A percentile compares a stretch with the other conserved stretches of the same genome.
phyloP scores from a whole-genome alignment of 2,797 vertebrate genomes.

The Coilia nasus region DNA sequence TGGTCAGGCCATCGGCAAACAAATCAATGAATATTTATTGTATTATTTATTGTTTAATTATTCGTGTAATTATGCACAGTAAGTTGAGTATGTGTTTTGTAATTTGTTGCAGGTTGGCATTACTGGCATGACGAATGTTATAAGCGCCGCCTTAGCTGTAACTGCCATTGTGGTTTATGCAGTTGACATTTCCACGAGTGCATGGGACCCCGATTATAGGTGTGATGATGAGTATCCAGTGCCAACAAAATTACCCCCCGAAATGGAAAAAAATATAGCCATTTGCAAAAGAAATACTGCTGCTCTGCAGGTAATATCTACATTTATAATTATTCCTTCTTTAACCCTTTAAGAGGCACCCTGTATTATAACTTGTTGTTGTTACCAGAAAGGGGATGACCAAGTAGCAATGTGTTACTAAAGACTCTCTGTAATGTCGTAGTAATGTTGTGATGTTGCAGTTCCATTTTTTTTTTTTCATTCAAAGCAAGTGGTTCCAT shows the following conservation, averaged over 20 bases:
- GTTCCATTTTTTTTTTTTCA: too few relatives aligned
- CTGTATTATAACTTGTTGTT: too few relatives aligned
- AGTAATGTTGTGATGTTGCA: too few relatives aligned
- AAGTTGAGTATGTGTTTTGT: not conserved
- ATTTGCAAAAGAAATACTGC: not conserved
- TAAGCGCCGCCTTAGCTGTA: slow-evolving; percentile 57
- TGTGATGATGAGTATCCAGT: accelerated
- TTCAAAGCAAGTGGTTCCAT: too few relatives aligned
- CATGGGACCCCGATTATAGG: not conserved
- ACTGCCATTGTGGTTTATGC: slow-evolving; percentile 61
- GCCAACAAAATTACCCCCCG: not conserved
- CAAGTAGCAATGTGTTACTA: too few relatives aligned
- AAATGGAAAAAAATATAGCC: accelerated
- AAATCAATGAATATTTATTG: too few relatives aligned
- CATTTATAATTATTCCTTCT: not conserved
- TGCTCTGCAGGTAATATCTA: slow-evolving; percentile 15
- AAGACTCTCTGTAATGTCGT: too few relatives aligned
- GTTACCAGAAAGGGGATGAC: too few relatives aligned
- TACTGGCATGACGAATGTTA: slow-evolving; percentile 59
- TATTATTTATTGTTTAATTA: not conserved
- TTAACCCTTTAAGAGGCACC: too few relatives aligned
- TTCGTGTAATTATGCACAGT: not conserved
- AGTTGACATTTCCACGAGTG: accelerated
- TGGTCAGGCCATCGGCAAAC: too few relatives aligned
- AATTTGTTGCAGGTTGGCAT: slow-evolving; percentile 58